phyloP scores from a whole-genome alignment of 2,113 vertebrate genomes.

The Daphoenositta chrysoptera region DNA sequence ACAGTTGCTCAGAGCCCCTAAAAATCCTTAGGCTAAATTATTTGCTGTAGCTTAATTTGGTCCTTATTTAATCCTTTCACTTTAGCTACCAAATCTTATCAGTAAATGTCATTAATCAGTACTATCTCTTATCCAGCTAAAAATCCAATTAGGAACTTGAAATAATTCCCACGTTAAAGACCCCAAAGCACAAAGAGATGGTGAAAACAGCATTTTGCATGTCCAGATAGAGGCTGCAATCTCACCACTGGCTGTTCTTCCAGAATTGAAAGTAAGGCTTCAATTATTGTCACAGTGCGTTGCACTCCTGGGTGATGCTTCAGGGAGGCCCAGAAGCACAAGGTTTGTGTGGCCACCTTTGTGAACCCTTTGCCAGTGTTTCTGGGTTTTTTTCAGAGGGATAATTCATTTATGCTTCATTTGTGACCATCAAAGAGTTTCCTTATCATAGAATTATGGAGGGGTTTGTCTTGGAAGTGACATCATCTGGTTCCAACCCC shows the following conservation, averaged over 20 bases:
- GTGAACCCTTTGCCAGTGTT: not conserved
- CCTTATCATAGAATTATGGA: not conserved
- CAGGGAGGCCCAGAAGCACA: not conserved
- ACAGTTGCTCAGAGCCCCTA: conserved; percentile 57
- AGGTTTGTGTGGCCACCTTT: not conserved
- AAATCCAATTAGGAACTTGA: conserved; percentile 20
- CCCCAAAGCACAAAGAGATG: not conserved
- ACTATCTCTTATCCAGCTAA: not conserved
- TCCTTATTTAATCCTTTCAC: conserved; percentile 2
- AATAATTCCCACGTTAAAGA: not conserved
- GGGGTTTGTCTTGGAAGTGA: not conserved
- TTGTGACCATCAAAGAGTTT: not conserved
- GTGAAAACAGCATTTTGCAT: not conserved
- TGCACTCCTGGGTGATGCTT: accelerated
- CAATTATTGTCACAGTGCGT: accelerated
- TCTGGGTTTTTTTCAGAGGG: accelerated
- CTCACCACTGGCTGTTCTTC: not conserved
- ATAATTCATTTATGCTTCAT: not conserved
- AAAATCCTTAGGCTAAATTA: conserved; percentile 35
- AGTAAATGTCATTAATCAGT: not conserved
- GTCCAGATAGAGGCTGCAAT: not conserved
- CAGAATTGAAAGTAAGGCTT: not conserved
- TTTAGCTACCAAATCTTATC: not conserved
- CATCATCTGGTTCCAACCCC: not conserved
- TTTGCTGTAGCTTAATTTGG: conserved; percentile 25